Base-by-base conservation (phyloP, 2,888 invertebrate genomes). In the Euproctis similis region DNA sequence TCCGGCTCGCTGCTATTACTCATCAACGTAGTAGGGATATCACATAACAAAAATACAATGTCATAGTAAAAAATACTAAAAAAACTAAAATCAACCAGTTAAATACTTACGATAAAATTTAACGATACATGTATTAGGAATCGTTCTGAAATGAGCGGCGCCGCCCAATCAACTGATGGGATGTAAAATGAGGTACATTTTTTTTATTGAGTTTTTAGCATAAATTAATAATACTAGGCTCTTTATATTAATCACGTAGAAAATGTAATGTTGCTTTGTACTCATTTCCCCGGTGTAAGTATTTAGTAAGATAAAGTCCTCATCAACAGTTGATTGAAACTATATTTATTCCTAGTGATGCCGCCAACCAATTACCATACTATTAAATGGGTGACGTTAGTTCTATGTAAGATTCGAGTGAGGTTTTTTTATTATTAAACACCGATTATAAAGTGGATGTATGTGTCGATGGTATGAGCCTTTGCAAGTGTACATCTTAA, bases 1-100 rank as follows among this genome's bases (percentile, higher is more conserved):
- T 50, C 43, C 35, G 55, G n/a, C n/a, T 43, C 58, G 59, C 59
- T 6, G 59, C 60, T 49, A 61, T 55, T 47, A 53, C 43, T 54
- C 46, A 57, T 55, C n/a, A 57, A 57, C 45, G 46, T 52, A n/a
- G n/a, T n/a, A 53, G 42, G 47, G 42, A 42, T n/a, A n/a, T 55
- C 51, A 43, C 35, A 35, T 46, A 43, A 39, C 41, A 49, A 53
- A n/a, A n/a, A 46, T 24, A 38, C 38, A 41, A 44, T 42, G 38
- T 35, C 31, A 42, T 38, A 38, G 28, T 33, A 36, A 27, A 37
- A 21, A 42, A 42, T 38, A 38, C 30, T 33, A 36, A 27, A 37
- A 21, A 42, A 42, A 36, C 33, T 31, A 21, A 23, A 38, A 36
- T 26, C 39, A 40, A 38, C 37, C 49, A 39, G 50, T 40, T 43